Evolutionary conservation across 2,113 vertebrate genomes (phyloP), one percentile per base, ranked within the genome.

Genomic region (Notothenia rossii): DNA sequence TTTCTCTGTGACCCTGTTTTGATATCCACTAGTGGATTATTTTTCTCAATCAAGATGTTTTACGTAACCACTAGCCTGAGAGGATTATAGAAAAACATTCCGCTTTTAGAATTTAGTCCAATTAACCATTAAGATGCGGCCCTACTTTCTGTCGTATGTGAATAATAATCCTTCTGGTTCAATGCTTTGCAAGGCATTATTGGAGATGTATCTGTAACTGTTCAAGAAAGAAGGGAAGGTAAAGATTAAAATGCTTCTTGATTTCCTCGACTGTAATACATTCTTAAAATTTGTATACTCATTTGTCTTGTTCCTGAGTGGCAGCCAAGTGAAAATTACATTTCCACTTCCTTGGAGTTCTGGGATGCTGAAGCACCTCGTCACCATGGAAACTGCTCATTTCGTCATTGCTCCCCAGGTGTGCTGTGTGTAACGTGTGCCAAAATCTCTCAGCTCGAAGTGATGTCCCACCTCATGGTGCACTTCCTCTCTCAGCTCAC

Each of bases 31-130:
- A 59, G 86, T 91, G 91, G 93, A 92, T 92, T 93, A 92, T 91
- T 93, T 91, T 77, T 90, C 90, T 87, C 89, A 88, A 90, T 93
- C 89, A 91, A 91, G 89, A 93, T 84, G 84, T 85, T 87, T 92
- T 92, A 92, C 90, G 81, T 90, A 91, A 92, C 81, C 40, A 49
- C 79, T 77, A 73, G 82, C 81, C 75, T 62, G 72, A 84, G 80
- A 90, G 90, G 89, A 92, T 92, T 90, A 92, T 83, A 77, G 72
- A 55, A 90, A 84, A 85, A 86, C 56, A 86, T 10, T 76, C 72
- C 8, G 51, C 86, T 81, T 91, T 90, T 83, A 85, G 83, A 87
- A 85, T 85, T 64, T 22, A 83, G 83, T 68, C 77, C 81, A 83
- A 46, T 65, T 55, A 78, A 51, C 58, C 64, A 62, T 65, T 54